phyloP scores from a whole-genome alignment of 1,140 invertebrate species.

The Arion vulgaris region DNA sequence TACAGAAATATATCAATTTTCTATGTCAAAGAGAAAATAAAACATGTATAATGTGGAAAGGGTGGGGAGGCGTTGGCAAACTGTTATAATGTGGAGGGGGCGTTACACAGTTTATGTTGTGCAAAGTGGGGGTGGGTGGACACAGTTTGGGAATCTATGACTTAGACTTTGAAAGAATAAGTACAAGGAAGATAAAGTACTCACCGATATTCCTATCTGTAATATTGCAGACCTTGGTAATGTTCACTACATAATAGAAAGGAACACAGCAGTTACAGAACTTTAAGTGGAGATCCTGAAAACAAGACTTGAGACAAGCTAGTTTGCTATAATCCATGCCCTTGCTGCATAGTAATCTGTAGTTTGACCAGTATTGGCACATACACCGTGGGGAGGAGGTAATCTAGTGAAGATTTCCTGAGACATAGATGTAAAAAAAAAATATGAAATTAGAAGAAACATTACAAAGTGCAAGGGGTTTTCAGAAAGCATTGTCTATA shows the following conservation, averaged over 20 bases:
- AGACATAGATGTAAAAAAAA: not conserved
- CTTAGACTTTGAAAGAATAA: too few relatives aligned
- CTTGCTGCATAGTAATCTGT: conserved; percentile 46
- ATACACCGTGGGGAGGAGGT: conserved; percentile 54
- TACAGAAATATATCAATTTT: too few relatives aligned
- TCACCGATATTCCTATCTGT: conserved; percentile 28
- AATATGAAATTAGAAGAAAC: not conserved
- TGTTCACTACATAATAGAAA: conserved; percentile 44
- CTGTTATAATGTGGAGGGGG: too few relatives aligned
- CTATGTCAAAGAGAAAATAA: too few relatives aligned
- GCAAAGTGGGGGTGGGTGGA: too few relatives aligned
- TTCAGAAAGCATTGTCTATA: too few relatives aligned
- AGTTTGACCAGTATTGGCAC: conserved; percentile 33
- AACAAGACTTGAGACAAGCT: conserved; percentile 63
- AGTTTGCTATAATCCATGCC: conserved; percentile 52
- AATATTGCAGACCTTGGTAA: conserved; percentile 48
- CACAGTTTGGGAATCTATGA: too few relatives aligned
- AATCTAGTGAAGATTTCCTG: conserved; percentile 53
- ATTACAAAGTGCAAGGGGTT: too few relatives aligned
- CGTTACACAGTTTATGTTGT: too few relatives aligned
- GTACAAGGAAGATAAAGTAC: too few relatives aligned
- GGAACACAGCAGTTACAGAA: conserved; percentile 53
- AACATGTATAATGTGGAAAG: too few relatives aligned
- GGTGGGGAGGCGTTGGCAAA: too few relatives aligned
- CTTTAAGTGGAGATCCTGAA: conserved; percentile 45